Percentiles rank a stretch among this genome's conserved stretches.
Evolutionary conservation across 2,888 invertebrate species (phyloP).

Genomic region (Drosophila acutilabella): DNA sequence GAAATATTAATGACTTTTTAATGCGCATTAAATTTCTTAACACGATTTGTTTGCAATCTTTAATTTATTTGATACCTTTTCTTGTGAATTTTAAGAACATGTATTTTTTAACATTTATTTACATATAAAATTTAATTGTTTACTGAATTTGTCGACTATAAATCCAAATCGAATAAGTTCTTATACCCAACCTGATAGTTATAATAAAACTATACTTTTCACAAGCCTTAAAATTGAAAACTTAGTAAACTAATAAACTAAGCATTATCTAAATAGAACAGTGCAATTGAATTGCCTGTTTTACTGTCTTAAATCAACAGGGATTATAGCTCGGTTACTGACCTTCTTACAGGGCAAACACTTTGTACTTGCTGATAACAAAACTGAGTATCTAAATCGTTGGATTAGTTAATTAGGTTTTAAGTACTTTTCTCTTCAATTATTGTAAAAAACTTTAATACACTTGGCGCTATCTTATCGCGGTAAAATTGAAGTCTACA

Average conservation of each 20-base stretch:
- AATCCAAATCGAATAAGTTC: no score
- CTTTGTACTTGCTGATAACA: neutral
- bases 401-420: neutral
- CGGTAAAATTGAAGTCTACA: neutral
- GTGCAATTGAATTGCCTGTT: no score
- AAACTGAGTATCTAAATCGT: neutral
- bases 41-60: neutral
- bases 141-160: no score
- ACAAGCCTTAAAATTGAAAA: no score
- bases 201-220: no score
- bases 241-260: no score
- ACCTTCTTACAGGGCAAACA: neutral
- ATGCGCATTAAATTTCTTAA: neutral
- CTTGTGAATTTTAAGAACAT: neutral
- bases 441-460: neutral
- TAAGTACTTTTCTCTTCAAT: neutral
- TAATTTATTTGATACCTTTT: neutral
- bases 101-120: no score
- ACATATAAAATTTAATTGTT: no score
- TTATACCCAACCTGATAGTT: no score
- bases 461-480: conserved; percentile 11
- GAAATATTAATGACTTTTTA: neutral
- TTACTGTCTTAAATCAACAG: neutral
- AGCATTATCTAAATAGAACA: no score
- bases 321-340: neutral